These are phyloP conservation scores for Dione vanillae DNA, from an alignment of 2,888 invertebrate genomes.

Conservation along the genomic window DNA sequence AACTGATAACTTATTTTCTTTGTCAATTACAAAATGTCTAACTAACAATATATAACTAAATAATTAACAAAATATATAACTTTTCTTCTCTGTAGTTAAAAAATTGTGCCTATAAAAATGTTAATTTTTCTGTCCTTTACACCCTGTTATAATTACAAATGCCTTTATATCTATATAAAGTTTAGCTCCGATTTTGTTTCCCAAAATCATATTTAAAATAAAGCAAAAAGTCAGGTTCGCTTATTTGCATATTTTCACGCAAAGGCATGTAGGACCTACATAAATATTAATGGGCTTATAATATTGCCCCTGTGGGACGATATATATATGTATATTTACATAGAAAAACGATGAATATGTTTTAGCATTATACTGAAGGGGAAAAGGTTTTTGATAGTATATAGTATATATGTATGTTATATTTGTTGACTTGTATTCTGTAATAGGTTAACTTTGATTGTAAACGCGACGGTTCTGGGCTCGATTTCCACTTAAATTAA, in stretches of 20 bases:
- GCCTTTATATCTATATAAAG: conserved; percentile 40
- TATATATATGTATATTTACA: conserved; percentile 43
- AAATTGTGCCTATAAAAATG: conserved; percentile 67
- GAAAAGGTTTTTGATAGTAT: conserved; percentile 28
- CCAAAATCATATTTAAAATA: conserved; percentile 66
- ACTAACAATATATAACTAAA: too few relatives aligned
- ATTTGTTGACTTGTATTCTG: neutral
- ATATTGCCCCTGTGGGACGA: conserved; percentile 58
- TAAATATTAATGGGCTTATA: conserved; percentile 76
- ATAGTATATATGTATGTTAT: neutral
- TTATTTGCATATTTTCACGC: conserved; percentile 70
- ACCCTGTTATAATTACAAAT: conserved; percentile 62
- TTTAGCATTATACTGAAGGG: conserved; percentile 43
- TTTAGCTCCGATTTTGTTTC: conserved; percentile 70
- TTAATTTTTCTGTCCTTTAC: conserved; percentile 65
- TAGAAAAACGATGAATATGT: conserved; percentile 49
- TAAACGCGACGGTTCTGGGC: too few relatives aligned
- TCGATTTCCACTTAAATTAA: too few relatives aligned
- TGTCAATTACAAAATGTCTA: too few relatives aligned
- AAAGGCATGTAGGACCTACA: conserved; percentile 51
- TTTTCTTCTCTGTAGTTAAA: neutral
- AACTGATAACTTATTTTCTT: too few relatives aligned
- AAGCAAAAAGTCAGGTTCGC: conserved; percentile 55
- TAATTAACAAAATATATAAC: too few relatives aligned
- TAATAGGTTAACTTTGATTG: neutral